Evolutionary conservation across 2,797 vertebrate genomes (phyloP), one percentile per base, ranked within the genome.

Genomic region (Sebastes trivittatus): DNA sequence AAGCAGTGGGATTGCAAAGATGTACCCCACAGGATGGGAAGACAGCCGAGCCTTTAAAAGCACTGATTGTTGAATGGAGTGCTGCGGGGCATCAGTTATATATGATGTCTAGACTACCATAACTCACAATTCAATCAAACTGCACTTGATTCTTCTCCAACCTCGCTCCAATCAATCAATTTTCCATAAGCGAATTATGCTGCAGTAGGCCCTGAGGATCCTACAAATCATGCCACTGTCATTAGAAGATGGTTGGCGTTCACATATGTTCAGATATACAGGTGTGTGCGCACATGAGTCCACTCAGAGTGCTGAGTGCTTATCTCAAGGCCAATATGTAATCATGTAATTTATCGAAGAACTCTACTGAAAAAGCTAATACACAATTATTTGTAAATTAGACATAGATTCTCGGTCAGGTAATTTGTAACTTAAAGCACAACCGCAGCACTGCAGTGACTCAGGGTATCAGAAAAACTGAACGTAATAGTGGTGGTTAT

Each of bases 121-220:
- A 80, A 90, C 83, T 93, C 89, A 92, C 81, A 82, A 78, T 91
- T 93, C 91, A 89, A 90, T 95, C 88, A 94, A 93, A 93, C 78
- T 30, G 36, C 62, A 68, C 89, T 72, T 86, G 87, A 91, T 92
- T 92, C 82, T 88, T 91, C 84, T 84, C 77, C 78, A 80, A 71
- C 81, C 64, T 71, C 72, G 46, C 68, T 56, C 75, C 84, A 87
- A 95, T 95, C 93, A 91, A 93, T 94, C 90, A 89, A 27, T 58
- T 69, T 78, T 89, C 74, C 72, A 78, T 87, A 91, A 94, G 87
- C 55, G 58, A 80, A 90, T 92, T 87, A 87, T 52, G 63, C 71
- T 75, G 63, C 86, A 78, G 81, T 52, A 46, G 82, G 74, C 76
- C 67, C 67, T 23, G 80, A 79, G 64, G 84, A 87, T 74, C 77